Evolutionary conservation across 2,888 invertebrate genomes (phyloP).

Genomic region (Agriotes lineatus): DNA sequence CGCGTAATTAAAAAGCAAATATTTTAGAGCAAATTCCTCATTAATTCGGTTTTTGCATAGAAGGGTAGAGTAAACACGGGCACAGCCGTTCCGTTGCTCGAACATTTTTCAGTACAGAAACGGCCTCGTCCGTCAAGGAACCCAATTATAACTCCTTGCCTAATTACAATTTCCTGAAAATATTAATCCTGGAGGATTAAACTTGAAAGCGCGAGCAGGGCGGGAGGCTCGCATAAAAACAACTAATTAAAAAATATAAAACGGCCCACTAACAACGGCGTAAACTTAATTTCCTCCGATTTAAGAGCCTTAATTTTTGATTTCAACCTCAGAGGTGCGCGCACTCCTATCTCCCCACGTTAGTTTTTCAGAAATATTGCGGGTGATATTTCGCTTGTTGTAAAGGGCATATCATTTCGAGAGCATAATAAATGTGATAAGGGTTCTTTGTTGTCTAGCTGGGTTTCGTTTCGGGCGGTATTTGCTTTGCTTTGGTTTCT

Average conservation of each 20-base stretch:
- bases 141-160: constrained; percentile 29
- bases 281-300: too few species aligned
- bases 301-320: too few species aligned
- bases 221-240: constrained; percentile 10
- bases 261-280: background rate
- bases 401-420: background rate
- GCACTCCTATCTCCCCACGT: too few species aligned
- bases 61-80: background rate
- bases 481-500: constrained; percentile 15
- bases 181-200: constrained; percentile 34
- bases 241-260: constrained; percentile 28
- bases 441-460: constrained; percentile 10
- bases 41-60: background rate
- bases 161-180: constrained; percentile 29
- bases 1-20: constrained; percentile 20
- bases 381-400: background rate
- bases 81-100: background rate
- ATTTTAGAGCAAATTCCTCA: constrained; percentile 7
- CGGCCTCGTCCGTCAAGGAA: constrained; percentile 21
- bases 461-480: background rate
- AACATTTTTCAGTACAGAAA: constrained; percentile 14
- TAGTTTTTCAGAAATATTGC: too few species aligned
- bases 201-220: background rate
- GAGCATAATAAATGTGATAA: background rate
- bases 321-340: too few species aligned